Percentiles rank a stretch among this genome's conserved stretches.
Evolutionary conservation across 2,113 vertebrate genomes (phyloP).

Genomic region (Anthoscopus minutus): DNA sequence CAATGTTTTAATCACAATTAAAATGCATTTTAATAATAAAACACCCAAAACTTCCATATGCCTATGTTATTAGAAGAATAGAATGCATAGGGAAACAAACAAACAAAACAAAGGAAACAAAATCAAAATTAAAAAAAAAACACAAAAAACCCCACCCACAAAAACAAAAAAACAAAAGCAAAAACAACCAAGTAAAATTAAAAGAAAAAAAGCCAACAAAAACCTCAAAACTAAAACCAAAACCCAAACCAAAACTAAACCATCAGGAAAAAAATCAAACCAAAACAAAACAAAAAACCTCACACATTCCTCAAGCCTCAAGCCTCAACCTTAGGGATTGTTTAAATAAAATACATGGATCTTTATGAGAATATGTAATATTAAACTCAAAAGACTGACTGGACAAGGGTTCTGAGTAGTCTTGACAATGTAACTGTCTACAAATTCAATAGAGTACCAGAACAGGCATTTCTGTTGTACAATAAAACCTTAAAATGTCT

Average conservation of each 20-base stretch:
- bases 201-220: neutral
- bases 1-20: neutral
- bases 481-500: neutral
- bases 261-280: no score
- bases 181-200: neutral
- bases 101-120: neutral
- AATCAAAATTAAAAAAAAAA: neutral
- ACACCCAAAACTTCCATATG: accelerated
- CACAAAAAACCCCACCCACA: no score
- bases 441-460: neutral
- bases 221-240: neutral
- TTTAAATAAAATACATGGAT: neutral
- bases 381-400: neutral
- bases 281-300: neutral
- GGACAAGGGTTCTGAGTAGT: neutral
- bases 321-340: neutral
- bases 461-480: neutral
- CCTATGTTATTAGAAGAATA: neutral
- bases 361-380: neutral
- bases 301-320: neutral
- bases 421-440: neutral
- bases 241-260: neutral
- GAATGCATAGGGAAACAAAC: neutral
- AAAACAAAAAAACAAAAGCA: neutral
- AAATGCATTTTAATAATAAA: neutral